A percentile compares a stretch with the other conserved stretches of the same genome.
phyloP scores from a whole-genome alignment of 2,888 invertebrate species.

The Chrysomela aeneicollis region DNA sequence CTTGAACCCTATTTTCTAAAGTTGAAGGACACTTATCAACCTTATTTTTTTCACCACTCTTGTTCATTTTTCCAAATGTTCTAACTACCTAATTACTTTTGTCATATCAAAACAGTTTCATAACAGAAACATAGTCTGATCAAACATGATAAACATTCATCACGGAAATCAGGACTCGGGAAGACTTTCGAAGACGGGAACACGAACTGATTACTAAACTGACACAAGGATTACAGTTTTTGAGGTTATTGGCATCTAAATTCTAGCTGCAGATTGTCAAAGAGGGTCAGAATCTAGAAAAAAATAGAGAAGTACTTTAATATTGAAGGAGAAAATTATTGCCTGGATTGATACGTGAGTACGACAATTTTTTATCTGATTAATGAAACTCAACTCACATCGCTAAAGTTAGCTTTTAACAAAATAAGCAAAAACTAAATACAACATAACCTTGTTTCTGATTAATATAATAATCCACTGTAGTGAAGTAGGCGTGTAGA shows the following conservation, averaged over 20 bases:
- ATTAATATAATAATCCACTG: conserved; percentile 10
- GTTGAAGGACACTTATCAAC: conserved; percentile 49
- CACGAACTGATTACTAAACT: conserved; percentile 2
- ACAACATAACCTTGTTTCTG: conserved; percentile 32
- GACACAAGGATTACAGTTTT: conserved; percentile 21
- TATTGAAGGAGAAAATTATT: not conserved
- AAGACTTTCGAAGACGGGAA: conserved; percentile 29
- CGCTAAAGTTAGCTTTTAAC: too few relatives aligned
- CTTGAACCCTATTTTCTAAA: conserved; percentile 39
- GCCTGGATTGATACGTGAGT: not conserved
- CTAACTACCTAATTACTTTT: conserved; percentile 21
- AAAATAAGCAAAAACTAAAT: conserved; percentile 23
- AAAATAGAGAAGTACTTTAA: not conserved
- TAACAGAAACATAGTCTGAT: conserved; percentile 25
- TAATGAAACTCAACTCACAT: not conserved
- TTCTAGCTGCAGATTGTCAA: conserved; percentile 32
- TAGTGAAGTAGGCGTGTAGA: conserved; percentile 24
- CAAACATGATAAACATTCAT: conserved; percentile 39
- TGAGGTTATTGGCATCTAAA: conserved; percentile 40
- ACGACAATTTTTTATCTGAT: not conserved
- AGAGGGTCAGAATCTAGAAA: conserved; percentile 21
- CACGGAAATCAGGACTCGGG: conserved; percentile 17
- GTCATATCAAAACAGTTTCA: conserved; percentile 34
- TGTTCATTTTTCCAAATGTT: conserved; percentile 45
- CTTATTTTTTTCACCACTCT: conserved; percentile 44